Evolutionary conservation across 2,888 invertebrate species (phyloP), one percentile per base, ranked within the genome.

Genomic region (Melangyna quadrimaculata): DNA sequence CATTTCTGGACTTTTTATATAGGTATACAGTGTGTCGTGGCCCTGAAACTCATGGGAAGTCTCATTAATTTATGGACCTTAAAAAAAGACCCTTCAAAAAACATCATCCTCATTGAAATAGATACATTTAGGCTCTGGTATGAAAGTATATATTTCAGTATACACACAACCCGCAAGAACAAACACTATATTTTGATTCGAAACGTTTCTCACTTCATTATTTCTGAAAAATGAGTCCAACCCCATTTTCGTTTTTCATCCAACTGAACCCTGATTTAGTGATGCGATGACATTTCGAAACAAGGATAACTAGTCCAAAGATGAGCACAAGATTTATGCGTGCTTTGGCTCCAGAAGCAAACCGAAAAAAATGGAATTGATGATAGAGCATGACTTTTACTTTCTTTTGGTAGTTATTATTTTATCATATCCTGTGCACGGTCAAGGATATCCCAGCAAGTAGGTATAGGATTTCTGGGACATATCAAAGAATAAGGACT

Each of bases 161-260:
- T n/a, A n/a, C 7, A 22, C 63, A 80, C 73, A 77, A 74, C 86
- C 86, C 80, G 73, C 81, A 84, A 86, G 73, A 78, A 35, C 19
- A 70, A 73, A 77, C 63, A 43, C 24, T 70, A 32, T 80, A 77
- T 81, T 73, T 78, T 73, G 72, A 86, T 86, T 86, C 77, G 86
- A 78, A 86, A 78, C 86, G 86, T 86, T 86, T 86, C 86, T 86
- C 86, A 86, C 86, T 86, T 86, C 86, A 86, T 86, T 86, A 81
- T 81, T 78, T 37, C 57, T 78, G 77, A 77, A 57, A 78, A 73
- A 84, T 67, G 71, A 51, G 70, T 55, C 5, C 55, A 70, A 70
- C 70, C 70, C 70, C 40, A n/a, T n/a, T n/a, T n/a, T n/a, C 40
- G n/a, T 22, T 35, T 22, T 27, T 24, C 29, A 3, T n/a, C 5